These are phyloP conservation scores for Synanthedon formicaeformis DNA, from an alignment of 2,888 invertebrate species.

Conservation along the genomic window DNA sequence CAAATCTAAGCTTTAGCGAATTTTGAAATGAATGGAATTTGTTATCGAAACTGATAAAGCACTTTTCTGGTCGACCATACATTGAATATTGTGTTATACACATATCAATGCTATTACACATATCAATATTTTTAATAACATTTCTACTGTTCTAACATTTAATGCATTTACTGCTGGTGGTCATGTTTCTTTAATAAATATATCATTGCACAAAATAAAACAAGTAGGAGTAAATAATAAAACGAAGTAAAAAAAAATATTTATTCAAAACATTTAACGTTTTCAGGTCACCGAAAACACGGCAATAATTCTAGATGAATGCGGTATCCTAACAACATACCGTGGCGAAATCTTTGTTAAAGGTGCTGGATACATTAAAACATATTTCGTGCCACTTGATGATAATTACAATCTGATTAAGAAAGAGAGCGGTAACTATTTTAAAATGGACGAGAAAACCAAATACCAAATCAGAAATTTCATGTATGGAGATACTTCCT, in stretches of 20 bases:
- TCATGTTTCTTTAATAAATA: too few species aligned
- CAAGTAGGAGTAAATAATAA: too few species aligned
- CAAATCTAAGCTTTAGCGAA: too few species aligned
- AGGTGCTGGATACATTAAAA: slow-evolving; percentile 76
- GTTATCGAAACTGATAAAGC: too few species aligned
- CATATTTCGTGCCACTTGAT: slow-evolving; percentile 79
- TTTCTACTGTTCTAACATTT: too few species aligned
- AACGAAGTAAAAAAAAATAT: not conserved
- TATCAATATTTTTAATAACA: too few species aligned
- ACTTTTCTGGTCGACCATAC: too few species aligned
- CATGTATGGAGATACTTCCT: slow-evolving; percentile 18
- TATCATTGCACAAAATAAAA: too few species aligned
- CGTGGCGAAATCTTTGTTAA: slow-evolving; percentile 80
- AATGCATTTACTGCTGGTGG: too few species aligned
- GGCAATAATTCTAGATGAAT: slow-evolving; percentile 74
- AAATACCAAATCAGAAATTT: slow-evolving; percentile 29
- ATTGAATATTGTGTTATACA: too few species aligned
- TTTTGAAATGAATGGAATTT: too few species aligned
- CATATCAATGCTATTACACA: too few species aligned
- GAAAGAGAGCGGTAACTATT: slow-evolving; percentile 37
- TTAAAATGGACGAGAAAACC: slow-evolving; percentile 26
- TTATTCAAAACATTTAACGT: slow-evolving; percentile 1
- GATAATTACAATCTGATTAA: slow-evolving; percentile 67
- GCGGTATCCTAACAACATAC: slow-evolving; percentile 76
- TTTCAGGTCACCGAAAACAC: slow-evolving; percentile 77